Evolutionary conservation across 1,140 invertebrate genomes (phyloP), one percentile per base, ranked within the genome.

Genomic region (Battus philenor): DNA sequence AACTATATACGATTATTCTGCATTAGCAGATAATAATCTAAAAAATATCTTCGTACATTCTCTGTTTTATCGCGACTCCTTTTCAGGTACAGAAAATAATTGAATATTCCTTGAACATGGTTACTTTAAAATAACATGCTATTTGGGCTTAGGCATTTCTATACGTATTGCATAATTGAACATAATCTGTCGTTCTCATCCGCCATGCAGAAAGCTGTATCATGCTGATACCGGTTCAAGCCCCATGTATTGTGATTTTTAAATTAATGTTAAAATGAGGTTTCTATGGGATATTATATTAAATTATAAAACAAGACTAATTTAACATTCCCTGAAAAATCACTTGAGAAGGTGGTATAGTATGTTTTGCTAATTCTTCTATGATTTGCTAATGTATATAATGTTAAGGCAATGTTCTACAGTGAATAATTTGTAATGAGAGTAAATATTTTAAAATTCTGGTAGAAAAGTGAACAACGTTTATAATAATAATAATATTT

Each of bases 171-270:
- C 72, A 85, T 59, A 73, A 77, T 65, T 51, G 24, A 74, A 70
- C 60, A 70, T 73, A 81, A 69, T 65, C 61, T 74, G 77, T 78
- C 71, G 69, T 46, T 72, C 46, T 68, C 60, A 65, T 79, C 70
- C 75, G 78, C 76, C 81, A 85, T 85, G 81, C 81, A 85, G 62
- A 65, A 82, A 85, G 81, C 81, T 77, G 72, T 68, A 68, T 79
- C 81, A 85, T 85, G 81, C 81, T 77, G 65, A 62, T 74, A 70
- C 62, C 55, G 53, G 58, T 65, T 69, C 47, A 79, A 81, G 77
- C 76, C 71, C 68, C 32, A 57, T 52, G 29, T 36, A 36, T 36
- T 36, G 17, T 16, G 15, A 36, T 36, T 36, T 36, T 26, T 26
- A 1, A 26, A 26, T n/a, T 26, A 7, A n/a, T 26, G 6, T 26